Evolutionary conservation across 2,113 vertebrate species (phyloP), one percentile per base, ranked within the genome.

Genomic region (Prolemur simus): DNA sequence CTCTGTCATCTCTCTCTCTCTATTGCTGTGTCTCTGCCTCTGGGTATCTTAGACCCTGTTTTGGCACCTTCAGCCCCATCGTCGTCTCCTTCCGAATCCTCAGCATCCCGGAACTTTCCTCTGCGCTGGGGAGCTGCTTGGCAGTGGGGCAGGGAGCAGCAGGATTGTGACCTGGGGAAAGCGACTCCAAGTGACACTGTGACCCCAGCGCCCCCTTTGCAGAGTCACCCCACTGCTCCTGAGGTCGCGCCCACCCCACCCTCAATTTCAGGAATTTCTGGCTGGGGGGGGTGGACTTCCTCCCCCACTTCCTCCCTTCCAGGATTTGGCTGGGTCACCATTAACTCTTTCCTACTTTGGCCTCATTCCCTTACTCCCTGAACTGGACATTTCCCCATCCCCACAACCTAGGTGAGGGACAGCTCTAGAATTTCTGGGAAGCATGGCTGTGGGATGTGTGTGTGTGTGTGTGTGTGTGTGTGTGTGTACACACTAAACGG

Each of bases 181-280:
- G 73, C 60, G 71, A 42, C 60, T 56, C 83, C 25, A 45, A 83
- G 73, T 15, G 73, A 45, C 49, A 8, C 74, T 29, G 34, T 88
- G 89, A 91, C 90, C 66, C 73, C 52, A 29, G 52, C 0, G 3
- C 11, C 81, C 77, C 78, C 37, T 63, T 85, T 52, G 17, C 42
- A 60, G 60, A 76, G 87, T 74, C 85, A 63, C 87, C 68, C 77
- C 52, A 2, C 80, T 78, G 91, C 63, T 74, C 85, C 83, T 63
- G 77, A 95, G 69, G 87, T 91, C 37, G 4, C 77, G 78, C 88
- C 85, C 87, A 95, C 91, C 58, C 90, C 92, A 90, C 88, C 90
- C 96, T 94, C 93, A 54, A 89, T 96, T 92, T 97, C 97, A 98
- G 97, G 97, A 98, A 98, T 98, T 98, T 97, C 95, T 97, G 97